Conservation (phyloP, 2,113 vertebrate genomes). For the Ciconia boyciana region DNA sequence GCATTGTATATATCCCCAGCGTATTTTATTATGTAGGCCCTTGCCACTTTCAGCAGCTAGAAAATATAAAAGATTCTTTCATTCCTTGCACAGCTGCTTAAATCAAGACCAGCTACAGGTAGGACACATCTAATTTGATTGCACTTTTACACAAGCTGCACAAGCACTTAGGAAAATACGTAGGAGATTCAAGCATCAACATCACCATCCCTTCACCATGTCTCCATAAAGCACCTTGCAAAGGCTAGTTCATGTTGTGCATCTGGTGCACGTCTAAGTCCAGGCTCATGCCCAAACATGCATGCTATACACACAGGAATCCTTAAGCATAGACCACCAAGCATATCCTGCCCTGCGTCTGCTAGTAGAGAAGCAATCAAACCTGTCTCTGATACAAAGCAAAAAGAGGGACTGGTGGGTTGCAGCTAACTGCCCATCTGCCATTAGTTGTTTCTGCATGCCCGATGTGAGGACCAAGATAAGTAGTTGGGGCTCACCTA, state of each 20-base stretch:
- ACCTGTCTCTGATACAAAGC: rapidly evolving
- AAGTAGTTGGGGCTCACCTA: not conserved
- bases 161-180: not conserved
- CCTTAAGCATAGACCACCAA: not conserved
- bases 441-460: not conserved
- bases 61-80: not conserved
- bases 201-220: rapidly evolving
- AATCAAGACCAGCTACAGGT: not conserved
- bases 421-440: not conserved
- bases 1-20: not conserved
- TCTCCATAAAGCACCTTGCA: not conserved
- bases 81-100: not conserved
- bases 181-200: not conserved
- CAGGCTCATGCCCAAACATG: rapidly evolving
- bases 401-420: not conserved
- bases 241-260: rapidly evolving
- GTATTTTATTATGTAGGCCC: not conserved
- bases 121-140: not conserved
- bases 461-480: not conserved
- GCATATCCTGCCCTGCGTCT: not conserved
- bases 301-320: not conserved
- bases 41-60: not conserved
- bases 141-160: not conserved
- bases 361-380: not conserved
- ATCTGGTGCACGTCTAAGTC: not conserved